Evolutionary conservation across 2,888 invertebrate species (phyloP), one percentile per base, ranked within the genome.

Genomic region (Dusona sp.): DNA sequence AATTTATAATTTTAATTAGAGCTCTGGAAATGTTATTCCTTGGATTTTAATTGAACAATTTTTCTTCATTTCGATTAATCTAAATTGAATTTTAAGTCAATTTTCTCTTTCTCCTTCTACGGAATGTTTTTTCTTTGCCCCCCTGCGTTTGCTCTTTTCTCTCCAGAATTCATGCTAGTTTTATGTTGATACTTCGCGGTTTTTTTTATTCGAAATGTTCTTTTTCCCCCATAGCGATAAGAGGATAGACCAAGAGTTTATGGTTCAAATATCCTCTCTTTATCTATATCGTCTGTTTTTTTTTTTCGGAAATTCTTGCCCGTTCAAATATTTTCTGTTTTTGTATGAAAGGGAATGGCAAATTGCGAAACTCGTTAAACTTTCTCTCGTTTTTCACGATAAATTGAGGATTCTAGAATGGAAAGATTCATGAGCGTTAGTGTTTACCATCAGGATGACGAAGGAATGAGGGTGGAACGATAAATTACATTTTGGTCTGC

Each of bases 361-460:
- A 72, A 84, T 38, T 64, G 70, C 48, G 72, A 48, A 54, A 78
- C 67, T 79, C 54, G 48, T 79, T 54, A 79, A 68, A 79, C 57
- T 79, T 79, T 68, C 16, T 6, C 65, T 68, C 68, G 42, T 68
- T 85, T 85, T 78, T 81, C 77, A 73, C 67, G 61, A 57, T 61
- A 65, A 25, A n/a, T 29, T 38, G 45, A 74, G 65, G 80, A 72
- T 75, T 54, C 42, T 65, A 19, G 65, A 68, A 22, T 11, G 48
- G 65, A 80, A 84, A 80, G 84, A 84, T 84, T 84, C 84, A 75
- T 64, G 84, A 75, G 75, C 74, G 68, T 42, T n/a, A 48, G 48
- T 45, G 61, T 13, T 61, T 61, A 19, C 70, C 45, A n/a, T 16
- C 11, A 65, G 48, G 16, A 67, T 22, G 57, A 57, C 25, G 57